phyloP scores from a whole-genome alignment of 2,888 invertebrate genomes.

The Exocentrus adspersus region DNA sequence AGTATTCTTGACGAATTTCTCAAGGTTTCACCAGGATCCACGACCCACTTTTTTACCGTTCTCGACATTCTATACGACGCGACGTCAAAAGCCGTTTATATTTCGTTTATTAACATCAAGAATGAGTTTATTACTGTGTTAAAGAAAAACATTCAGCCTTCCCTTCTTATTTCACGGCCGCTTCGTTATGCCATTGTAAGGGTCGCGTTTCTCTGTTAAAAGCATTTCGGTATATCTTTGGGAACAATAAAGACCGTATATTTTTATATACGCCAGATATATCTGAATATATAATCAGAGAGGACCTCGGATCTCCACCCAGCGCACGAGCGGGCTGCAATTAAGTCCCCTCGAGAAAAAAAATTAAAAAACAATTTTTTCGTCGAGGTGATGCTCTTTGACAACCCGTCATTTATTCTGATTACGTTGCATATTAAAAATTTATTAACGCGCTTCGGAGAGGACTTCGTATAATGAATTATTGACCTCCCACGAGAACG shows the following conservation, averaged over 20 bases:
- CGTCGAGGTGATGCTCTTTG: constrained; percentile 49
- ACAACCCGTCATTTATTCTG: constrained; percentile 59
- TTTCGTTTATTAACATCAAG: background rate
- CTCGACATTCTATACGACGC: too few relatives aligned
- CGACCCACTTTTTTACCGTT: too few relatives aligned
- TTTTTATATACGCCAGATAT: constrained; percentile 49
- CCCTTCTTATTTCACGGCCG: constrained; percentile 31
- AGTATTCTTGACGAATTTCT: too few relatives aligned
- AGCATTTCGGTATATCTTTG: constrained; percentile 40
- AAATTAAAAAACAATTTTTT: constrained; percentile 48
- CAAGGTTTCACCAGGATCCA: too few relatives aligned
- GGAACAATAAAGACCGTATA: constrained; percentile 50
- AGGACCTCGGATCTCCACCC: constrained; percentile 53
- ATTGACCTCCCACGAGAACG: constrained; percentile 37
- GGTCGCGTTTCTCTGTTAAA: constrained; percentile 35
- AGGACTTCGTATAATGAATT: constrained; percentile 28
- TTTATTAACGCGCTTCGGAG: constrained; percentile 48
- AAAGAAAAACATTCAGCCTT: constrained; percentile 29
- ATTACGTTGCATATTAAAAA: constrained; percentile 58
- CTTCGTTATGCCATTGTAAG: constrained; percentile 44
- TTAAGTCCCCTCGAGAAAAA: constrained; percentile 54
- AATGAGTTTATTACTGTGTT: constrained; percentile 15
- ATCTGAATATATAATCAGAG: constrained; percentile 55
- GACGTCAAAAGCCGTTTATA: too few relatives aligned
- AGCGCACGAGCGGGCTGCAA: constrained; percentile 51